These are phyloP conservation scores for Blastobasis lacticolella DNA, from an alignment of 2,888 invertebrate genomes.

Conservation along the genomic window DNA sequence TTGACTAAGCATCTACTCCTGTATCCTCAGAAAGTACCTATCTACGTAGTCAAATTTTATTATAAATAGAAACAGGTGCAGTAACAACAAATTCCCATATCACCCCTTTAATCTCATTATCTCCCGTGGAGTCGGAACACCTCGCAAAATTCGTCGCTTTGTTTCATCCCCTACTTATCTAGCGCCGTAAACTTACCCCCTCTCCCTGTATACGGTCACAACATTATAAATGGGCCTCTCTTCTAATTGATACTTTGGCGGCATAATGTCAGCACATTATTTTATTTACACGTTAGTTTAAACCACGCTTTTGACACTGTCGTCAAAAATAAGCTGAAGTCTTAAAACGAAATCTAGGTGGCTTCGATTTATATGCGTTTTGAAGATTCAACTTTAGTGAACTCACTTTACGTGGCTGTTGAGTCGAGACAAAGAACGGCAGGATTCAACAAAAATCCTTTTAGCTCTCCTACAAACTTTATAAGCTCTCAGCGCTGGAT, in stretches of 20 bases:
- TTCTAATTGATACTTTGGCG: constrained; percentile 27
- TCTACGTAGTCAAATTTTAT: too few species aligned
- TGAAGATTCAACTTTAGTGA: constrained; percentile 14
- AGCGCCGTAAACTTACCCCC: constrained; percentile 40
- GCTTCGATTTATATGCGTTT: constrained; percentile 23
- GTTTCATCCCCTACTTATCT: not conserved
- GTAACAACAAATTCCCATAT: constrained; percentile 6
- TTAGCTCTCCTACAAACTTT: constrained; percentile 3
- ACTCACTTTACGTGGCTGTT: constrained; percentile 17
- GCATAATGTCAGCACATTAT: constrained; percentile 17
- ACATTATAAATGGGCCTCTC: constrained; percentile 56
- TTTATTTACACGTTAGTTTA: too few species aligned
- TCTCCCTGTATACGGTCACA: constrained; percentile 51
- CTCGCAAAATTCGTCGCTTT: too few species aligned
- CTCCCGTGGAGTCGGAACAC: too few species aligned
- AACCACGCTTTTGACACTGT: too few species aligned
- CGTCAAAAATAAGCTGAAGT: not conserved
- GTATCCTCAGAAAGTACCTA: too few species aligned
- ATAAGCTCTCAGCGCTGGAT: constrained; percentile 4
- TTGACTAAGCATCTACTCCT: too few species aligned
- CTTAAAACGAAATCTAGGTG: constrained; percentile 30
- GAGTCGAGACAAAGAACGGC: constrained; percentile 5
- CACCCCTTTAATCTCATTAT: too few species aligned
- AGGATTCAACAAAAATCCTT: constrained; percentile 4
- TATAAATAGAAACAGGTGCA: not conserved